These are phyloP conservation scores for Germaria angustata DNA, from an alignment of 2,888 invertebrate species.

Conservation along the genomic window DNA sequence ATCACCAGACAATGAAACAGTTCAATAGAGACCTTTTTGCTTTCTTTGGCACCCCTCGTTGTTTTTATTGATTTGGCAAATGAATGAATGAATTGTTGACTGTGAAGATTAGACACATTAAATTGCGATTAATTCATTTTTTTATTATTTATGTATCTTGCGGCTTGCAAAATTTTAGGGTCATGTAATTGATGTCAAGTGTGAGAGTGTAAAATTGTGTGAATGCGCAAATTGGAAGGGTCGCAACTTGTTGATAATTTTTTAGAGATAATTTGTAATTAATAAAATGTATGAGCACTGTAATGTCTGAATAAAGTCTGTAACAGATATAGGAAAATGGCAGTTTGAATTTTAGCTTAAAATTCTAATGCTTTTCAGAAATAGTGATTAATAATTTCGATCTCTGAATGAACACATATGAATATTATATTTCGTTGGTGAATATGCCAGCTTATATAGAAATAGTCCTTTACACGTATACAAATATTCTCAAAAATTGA, in stretches of 20 bases:
- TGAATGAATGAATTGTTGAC: constrained; percentile 38
- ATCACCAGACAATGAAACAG: constrained; percentile 28
- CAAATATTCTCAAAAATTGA: too few relatives aligned
- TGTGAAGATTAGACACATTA: constrained; percentile 53
- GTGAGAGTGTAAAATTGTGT: not conserved
- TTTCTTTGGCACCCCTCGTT: constrained; percentile 30
- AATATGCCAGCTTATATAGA: too few relatives aligned
- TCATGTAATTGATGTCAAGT: constrained; percentile 11
- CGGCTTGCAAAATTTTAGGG: constrained; percentile 55
- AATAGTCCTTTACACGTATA: too few relatives aligned
- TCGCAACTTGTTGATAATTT: constrained; percentile 21
- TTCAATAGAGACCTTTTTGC: constrained; percentile 18
- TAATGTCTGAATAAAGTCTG: too few relatives aligned
- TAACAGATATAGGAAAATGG: too few relatives aligned
- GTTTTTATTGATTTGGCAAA: constrained; percentile 1
- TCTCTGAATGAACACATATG: too few relatives aligned
- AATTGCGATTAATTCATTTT: constrained; percentile 35
- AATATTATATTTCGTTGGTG: too few relatives aligned
- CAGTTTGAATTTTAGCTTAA: too few relatives aligned
- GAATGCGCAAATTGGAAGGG: not conserved
- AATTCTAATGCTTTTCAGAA: too few relatives aligned
- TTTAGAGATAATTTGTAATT: not conserved
- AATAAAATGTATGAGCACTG: too few relatives aligned
- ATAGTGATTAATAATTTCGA: too few relatives aligned
- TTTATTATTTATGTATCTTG: not conserved